Evolutionary conservation across 2,797 vertebrate genomes (phyloP).

Genomic region (Oreochromis grahami): DNA sequence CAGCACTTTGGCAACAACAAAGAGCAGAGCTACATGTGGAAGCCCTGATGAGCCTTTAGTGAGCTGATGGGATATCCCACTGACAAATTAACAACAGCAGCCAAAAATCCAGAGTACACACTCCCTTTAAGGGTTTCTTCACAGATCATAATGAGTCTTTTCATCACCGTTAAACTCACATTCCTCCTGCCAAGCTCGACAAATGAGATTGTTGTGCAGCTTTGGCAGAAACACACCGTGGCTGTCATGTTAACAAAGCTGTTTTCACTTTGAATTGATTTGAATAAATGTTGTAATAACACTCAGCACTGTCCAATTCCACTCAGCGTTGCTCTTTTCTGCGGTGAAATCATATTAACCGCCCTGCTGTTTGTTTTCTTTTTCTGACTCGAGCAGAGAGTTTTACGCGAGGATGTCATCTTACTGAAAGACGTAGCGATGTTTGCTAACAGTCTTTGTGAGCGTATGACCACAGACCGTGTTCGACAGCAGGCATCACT

Average conservation of each 20-base stretch:
- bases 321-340: neutral
- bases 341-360: neutral
- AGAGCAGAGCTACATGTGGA: neutral
- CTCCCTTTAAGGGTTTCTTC: slow-evolving; percentile 4
- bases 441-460: neutral
- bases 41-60: neutral
- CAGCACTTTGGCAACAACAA: neutral
- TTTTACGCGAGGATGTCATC: fast-evolving
- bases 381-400: neutral
- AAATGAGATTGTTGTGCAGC: slow-evolving; percentile 12
- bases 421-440: neutral
- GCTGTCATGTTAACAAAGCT: slow-evolving; percentile 24
- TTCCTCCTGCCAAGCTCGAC: neutral
- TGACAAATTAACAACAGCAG: neutral
- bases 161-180: neutral
- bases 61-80: neutral
- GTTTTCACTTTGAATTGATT: slow-evolving; percentile 17
- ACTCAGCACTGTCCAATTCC: neutral
- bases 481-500: neutral
- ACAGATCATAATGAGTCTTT: slow-evolving; percentile 1
- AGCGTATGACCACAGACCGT: neutral
- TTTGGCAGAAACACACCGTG: slow-evolving; percentile 1
- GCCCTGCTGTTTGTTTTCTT: neutral
- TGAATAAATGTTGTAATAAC: slow-evolving; percentile 15
- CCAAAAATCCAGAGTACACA: neutral